These are phyloP conservation scores for Leptinotarsa undecemlineata DNA, from an alignment of 1,140 invertebrate species.

Conservation along the genomic window DNA sequence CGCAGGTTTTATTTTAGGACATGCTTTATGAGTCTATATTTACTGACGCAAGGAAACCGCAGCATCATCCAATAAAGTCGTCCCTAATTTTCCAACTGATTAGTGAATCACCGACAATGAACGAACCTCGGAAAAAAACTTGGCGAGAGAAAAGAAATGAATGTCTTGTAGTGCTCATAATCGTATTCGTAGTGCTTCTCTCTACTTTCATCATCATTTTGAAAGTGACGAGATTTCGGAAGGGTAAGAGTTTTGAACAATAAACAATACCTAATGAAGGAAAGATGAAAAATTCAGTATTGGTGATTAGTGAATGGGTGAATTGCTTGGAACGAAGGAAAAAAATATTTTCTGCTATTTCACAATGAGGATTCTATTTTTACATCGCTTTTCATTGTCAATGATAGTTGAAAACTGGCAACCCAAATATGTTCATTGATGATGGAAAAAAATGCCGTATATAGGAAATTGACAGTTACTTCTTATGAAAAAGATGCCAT, in stretches of 20 bases:
- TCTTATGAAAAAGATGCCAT: too few species aligned
- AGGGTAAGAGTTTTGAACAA: constrained; percentile 11
- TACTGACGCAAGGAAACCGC: constrained; percentile 1
- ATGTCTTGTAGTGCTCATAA: constrained; percentile 6
- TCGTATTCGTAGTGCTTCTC: constrained; percentile 10
- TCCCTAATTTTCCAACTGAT: constrained; percentile 1
- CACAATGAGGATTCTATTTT: too few species aligned
- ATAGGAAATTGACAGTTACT: too few species aligned
- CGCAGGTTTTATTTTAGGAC: constrained; percentile 8
- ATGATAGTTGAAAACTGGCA: too few species aligned
- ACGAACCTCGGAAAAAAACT: constrained; percentile 8
- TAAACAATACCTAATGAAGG: not conserved
- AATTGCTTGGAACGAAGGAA: too few species aligned
- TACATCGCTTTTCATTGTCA: too few species aligned
- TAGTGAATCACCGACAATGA: constrained; percentile 6
- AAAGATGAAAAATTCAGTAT: too few species aligned
- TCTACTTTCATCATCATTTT: constrained; percentile 12
- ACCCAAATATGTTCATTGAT: too few species aligned
- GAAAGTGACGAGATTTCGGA: constrained; percentile 6
- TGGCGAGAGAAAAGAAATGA: constrained; percentile 12
- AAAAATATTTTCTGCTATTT: too few species aligned
- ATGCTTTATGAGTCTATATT: constrained; percentile 1
- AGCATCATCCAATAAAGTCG: not conserved
- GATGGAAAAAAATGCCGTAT: too few species aligned
- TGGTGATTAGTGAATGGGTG: too few species aligned